Base-by-base conservation (phyloP, 2,797 vertebrate genomes). In the Cynopterus sphinx region DNA sequence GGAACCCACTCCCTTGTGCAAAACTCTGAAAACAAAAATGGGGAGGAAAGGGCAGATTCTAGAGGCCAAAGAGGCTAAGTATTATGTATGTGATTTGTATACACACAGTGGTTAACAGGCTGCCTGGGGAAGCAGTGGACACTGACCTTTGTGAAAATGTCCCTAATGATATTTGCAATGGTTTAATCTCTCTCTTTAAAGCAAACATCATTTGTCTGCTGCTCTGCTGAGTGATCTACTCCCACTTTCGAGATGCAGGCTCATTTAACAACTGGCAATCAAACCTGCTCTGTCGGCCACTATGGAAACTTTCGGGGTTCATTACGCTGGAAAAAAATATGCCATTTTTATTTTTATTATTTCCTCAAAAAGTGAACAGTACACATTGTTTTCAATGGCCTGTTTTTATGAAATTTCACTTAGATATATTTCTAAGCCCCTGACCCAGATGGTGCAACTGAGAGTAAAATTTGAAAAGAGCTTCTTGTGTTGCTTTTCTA, bases 301-400 rank as follows among this genome's bases (percentile, higher is more conserved):
- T 93, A 97, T 97, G 92, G 91, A 97, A 98, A 97, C 78, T 97
- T 96, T 96, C 46, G 84, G 98, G 97, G 97, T 97, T 98, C 98
- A 98, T 97, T 97, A 97, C 96, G 96, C 96, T 96, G 97, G 97
- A 97, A 98, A 98, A 98, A 98, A 98, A 98, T 97, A 93, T 86
- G 49, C 95, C 90, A 88, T 96, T 90, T 94, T 97, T 97, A 96
- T 97, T 92, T 97, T 86, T 57, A 96, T 97, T 96, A 94, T 97
- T 95, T 97, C 68, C 83, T 79, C 55, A 97, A 98, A 98, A 98
- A 97, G 49, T 94, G 97, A 97, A 97, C 97, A 98, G 97, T 98
- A 96, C 95, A 87, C 78, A 97, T 97, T 97, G 98, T 93, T 98
- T 97, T 75, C 98, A 96, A 97, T 96, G 97, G 97, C 90, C 96